A percentile compares a stretch with the other conserved stretches of the same genome.
Evolutionary conservation across 2,113 vertebrate genomes (phyloP).

Genomic region (Notiomystis cincta): DNA sequence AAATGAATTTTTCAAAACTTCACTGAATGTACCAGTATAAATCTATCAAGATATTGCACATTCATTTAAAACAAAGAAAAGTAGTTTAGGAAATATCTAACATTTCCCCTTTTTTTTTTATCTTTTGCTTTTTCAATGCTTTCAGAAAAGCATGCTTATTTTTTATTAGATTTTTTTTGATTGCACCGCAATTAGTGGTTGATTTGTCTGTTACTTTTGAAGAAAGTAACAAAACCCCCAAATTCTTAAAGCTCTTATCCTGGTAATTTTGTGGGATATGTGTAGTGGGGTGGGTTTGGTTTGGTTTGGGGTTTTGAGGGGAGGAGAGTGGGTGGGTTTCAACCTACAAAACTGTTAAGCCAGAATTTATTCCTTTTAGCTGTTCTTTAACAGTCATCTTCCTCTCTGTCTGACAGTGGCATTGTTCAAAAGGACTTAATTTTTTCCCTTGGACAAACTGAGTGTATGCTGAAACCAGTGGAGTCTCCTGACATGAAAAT

Average conservation of each 20-base stretch:
- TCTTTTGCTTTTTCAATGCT: not conserved
- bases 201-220: not conserved
- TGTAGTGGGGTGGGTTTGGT: not conserved
- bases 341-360: not conserved
- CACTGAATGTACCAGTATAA: not conserved
- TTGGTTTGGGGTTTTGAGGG: not conserved
- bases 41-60: not conserved
- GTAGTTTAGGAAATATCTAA: not conserved
- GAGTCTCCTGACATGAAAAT: conserved; percentile 80
- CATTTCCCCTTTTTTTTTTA: accelerated
- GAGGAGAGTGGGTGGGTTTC: not conserved
- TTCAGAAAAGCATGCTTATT: not conserved
- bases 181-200: not conserved
- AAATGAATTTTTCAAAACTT: not conserved
- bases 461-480: conserved; percentile 76
- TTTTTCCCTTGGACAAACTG: conserved; percentile 92
- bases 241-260: not conserved
- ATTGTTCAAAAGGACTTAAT: conserved; percentile 90
- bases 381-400: not conserved
- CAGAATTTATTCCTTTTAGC: not conserved
- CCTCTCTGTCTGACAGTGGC: conserved; percentile 76
- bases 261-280: not conserved
- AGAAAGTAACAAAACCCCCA: not conserved
- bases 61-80: not conserved
- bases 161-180: not conserved